Conservation (phyloP, 2,113 vertebrate species). For the Myanophis thanlyinensis region DNA sequence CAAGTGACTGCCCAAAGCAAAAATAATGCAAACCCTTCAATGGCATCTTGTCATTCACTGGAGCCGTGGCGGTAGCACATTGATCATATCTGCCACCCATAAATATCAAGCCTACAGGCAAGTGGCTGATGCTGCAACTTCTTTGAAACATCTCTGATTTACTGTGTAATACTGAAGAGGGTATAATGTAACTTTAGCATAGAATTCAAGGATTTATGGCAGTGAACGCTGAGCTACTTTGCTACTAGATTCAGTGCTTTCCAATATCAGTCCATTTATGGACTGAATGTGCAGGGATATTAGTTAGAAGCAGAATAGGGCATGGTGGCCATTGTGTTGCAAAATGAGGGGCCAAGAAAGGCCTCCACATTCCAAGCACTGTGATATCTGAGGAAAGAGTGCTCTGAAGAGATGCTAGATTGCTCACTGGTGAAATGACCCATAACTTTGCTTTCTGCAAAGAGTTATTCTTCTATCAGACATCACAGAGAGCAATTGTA, state of each 20-base stretch:
- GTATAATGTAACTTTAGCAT: slow-evolving; percentile 1
- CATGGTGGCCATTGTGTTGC: slow-evolving; percentile 5
- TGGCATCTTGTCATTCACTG: slow-evolving; percentile 5
- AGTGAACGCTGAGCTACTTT: fast-evolving
- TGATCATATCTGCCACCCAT: slow-evolving; percentile 37
- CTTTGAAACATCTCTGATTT: slow-evolving; percentile 42
- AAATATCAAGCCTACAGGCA: slow-evolving; percentile 45
- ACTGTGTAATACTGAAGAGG: background rate
- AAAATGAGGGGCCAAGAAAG: background rate
- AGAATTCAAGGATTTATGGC: slow-evolving; percentile 37
- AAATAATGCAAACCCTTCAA: slow-evolving; percentile 20
- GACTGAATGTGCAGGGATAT: background rate
- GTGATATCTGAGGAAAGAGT: background rate
- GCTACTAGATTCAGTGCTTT: slow-evolving; percentile 12
- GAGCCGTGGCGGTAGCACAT: slow-evolving; percentile 26
- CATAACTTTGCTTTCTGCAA: background rate
- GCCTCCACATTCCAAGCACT: background rate
- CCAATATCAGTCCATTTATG: background rate
- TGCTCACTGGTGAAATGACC: background rate
- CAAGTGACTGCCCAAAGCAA: background rate
- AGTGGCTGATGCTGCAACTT: slow-evolving; percentile 53
- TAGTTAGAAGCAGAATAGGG: slow-evolving; percentile 1
- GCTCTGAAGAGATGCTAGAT: background rate
- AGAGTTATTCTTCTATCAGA: background rate
- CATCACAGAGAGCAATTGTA: background rate